phyloP scores from a whole-genome alignment of 2,888 invertebrate genomes.

The Brachypterus glaber region DNA sequence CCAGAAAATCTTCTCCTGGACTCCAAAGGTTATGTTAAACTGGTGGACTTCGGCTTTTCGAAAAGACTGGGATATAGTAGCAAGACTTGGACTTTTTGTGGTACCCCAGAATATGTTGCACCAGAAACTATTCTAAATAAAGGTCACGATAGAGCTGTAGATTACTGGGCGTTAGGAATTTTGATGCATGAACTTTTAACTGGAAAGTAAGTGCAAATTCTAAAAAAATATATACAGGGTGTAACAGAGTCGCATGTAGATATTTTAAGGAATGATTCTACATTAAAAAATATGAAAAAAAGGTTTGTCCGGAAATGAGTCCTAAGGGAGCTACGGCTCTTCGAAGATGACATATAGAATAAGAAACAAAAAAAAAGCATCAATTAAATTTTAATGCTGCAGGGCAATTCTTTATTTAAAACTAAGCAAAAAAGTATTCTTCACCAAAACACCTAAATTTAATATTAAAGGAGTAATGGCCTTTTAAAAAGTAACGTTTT shows the following conservation, averaged over 20 bases:
- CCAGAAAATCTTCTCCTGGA: conserved; percentile 62
- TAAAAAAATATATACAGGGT: background rate
- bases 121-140: conserved; percentile 61
- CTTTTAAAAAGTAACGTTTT: too few species aligned
- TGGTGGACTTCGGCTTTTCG: conserved; percentile 62
- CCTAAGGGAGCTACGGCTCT: too few species aligned
- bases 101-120: conserved; percentile 55
- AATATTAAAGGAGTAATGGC: too few species aligned
- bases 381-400: too few species aligned
- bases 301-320: conserved; percentile 1
- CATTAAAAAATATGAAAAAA: too few species aligned
- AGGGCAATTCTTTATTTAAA: too few species aligned
- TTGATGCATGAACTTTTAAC: conserved; percentile 56
- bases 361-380: too few species aligned
- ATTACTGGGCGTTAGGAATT: conserved; percentile 63
- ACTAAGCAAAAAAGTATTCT: too few species aligned
- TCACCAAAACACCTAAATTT: too few species aligned
- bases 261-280: too few species aligned
- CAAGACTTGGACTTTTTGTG: conserved; percentile 69
- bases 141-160: conserved; percentile 62
- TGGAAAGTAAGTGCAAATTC: conserved; percentile 49
- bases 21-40: conserved; percentile 52
- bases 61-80: conserved; percentile 53
- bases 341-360: too few species aligned
- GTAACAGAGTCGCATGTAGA: too few species aligned